phyloP scores from a whole-genome alignment of 2,797 vertebrate genomes.

The Phoxinus dragarum region DNA sequence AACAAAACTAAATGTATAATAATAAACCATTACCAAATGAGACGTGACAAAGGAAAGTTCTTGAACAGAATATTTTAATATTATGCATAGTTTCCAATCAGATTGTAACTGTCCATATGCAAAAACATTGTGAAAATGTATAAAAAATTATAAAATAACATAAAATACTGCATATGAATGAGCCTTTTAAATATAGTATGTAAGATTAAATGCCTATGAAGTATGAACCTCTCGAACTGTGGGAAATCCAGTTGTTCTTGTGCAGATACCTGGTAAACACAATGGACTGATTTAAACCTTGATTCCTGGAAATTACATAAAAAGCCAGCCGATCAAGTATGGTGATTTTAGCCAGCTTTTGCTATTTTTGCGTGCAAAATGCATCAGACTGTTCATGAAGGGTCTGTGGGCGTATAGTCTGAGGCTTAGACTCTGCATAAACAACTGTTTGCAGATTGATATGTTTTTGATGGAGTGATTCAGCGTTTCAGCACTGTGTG shows the following conservation, averaged over 20 bases:
- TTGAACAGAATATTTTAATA: not conserved
- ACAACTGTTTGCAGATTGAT: conserved; percentile 15
- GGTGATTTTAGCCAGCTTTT: conserved; percentile 15
- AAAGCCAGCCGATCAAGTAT: conserved; percentile 5
- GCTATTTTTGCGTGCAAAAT: not conserved
- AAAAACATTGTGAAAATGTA: not conserved
- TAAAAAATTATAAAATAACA: not conserved
- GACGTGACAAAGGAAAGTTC: not conserved
- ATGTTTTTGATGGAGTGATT: not conserved
- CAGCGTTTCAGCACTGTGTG: not conserved
- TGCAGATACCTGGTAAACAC: not conserved
- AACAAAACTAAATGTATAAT: not conserved
- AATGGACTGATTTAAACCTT: not conserved
- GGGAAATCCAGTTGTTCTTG: not conserved
- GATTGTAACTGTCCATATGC: not conserved
- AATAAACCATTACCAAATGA: not conserved
- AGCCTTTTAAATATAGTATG: not conserved
- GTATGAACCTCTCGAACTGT: not conserved
- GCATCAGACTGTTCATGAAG: not conserved
- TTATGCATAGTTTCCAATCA: not conserved
- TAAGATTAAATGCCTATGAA: not conserved
- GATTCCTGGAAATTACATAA: conserved; percentile 26
- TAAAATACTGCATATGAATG: not conserved
- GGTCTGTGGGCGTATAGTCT: conserved; percentile 12
- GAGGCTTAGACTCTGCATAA: not conserved